Conservation (phyloP, 2,113 vertebrate genomes). For the Aphelocoma coerulescens region DNA sequence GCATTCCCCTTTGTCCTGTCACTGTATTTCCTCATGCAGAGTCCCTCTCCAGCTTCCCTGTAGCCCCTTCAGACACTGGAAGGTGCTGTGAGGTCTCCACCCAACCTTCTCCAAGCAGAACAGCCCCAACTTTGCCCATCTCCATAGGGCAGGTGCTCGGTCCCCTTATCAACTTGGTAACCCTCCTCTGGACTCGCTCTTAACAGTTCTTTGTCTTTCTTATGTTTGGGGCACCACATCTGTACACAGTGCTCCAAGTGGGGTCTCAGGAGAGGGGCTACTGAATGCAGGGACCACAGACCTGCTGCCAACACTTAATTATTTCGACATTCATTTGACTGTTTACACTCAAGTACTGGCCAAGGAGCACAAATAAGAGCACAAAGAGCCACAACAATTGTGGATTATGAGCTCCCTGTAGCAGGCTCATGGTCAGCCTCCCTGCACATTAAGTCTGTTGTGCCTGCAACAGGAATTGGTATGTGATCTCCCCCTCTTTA, state of each 20-base stretch:
- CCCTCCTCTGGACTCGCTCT: rapidly evolving
- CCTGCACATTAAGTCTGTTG: neutral
- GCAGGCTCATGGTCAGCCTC: neutral
- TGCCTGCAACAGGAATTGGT: neutral
- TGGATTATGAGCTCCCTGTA: rapidly evolving
- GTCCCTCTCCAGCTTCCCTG: neutral
- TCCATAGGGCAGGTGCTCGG: neutral
- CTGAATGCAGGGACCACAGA: neutral
- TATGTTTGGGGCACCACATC: neutral
- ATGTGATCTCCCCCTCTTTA: neutral
- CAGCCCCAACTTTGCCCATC: neutral
- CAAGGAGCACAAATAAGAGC: neutral
- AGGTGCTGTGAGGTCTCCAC: neutral
- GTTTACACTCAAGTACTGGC: neutral
- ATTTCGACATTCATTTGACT: neutral
- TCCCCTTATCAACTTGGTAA: neutral
- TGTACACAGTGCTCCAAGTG: too few species aligned
- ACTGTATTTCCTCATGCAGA: neutral
- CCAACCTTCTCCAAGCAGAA: neutral
- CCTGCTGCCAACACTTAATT: neutral
- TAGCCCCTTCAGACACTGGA: neutral
- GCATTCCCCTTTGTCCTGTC: too few species aligned
- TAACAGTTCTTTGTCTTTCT: neutral
- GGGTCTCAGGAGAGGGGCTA: neutral
- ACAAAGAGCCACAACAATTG: neutral